Base-by-base conservation (phyloP, 1,140 invertebrate species). In the Choristoneura fumiferana region DNA sequence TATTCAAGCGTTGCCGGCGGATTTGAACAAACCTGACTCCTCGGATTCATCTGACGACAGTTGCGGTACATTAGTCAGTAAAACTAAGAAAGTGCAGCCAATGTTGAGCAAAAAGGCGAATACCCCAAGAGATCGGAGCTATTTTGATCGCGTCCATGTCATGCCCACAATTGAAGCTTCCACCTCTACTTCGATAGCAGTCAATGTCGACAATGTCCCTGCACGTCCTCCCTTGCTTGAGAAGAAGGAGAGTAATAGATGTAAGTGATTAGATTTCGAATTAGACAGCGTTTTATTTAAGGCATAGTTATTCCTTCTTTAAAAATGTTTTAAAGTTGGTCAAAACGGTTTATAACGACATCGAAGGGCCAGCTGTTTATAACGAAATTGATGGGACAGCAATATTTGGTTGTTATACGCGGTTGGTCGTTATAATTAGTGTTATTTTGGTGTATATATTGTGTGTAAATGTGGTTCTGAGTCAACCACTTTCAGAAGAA, bases 1-100 rank as follows among this genome's bases (percentile, higher is more conserved):
- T 62, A 77, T 90, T 57, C 74, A 77, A 71, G 74, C 78, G 33
- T 58, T 88, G 18, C 73, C 87, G 60, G 67, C 72, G 18, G 60
- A 71, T 15, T 49, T 60, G n/a, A 64, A 82, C 8, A 80, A 69
- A 52, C 73, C 78, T 14, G 81, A 85, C 18, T 59, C 63, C 6
- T 83, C 76, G 69, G 80, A 77, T 60, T 62, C 54, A 2, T 68
- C 76, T 18, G 80, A 81, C 34, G 80, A 81, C 2, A 85, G 76
- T 55, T 82, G 84, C 38, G 69, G 77, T 45, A 86, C 79, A 0
- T 65, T 64, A 15, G 63, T 67, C 55, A 71, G 8, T 8, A 22
- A 33, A 10, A n/a, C 22, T 22, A 33, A 49, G 43, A 49, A 22
- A 12, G 12, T 18, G 0, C 17, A 33, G 12, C 29, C 43, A 2